These are phyloP conservation scores for Cheilosia scutellata DNA, from an alignment of 2,888 invertebrate genomes.

Conservation along the genomic window DNA sequence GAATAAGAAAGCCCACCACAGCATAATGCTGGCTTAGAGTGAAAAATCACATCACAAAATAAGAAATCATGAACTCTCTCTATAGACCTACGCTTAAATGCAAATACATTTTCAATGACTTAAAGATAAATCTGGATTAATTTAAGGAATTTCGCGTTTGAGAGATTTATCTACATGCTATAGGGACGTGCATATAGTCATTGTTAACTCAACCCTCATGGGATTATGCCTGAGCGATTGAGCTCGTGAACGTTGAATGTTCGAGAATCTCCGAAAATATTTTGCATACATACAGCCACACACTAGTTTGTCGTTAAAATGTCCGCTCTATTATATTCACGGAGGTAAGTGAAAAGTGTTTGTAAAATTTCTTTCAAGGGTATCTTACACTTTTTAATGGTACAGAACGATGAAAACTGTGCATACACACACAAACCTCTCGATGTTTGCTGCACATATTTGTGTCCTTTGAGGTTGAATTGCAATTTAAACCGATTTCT, in stretches of 20 bases:
- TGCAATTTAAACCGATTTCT: constrained; percentile 37
- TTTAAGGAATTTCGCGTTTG: constrained; percentile 10
- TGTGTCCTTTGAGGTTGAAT: constrained; percentile 16
- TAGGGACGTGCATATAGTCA: not conserved
- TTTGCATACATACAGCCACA: not conserved
- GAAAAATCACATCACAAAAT: constrained; percentile 13
- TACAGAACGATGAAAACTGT: not conserved
- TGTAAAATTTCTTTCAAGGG: not conserved
- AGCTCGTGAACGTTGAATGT: not conserved
- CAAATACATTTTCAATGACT: constrained; percentile 12
- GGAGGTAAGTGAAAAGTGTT: constrained; percentile 14
- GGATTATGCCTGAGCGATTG: constrained; percentile 33
- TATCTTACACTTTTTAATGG: not conserved
- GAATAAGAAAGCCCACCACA: not conserved
- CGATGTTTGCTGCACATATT: not conserved
- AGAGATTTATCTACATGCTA: not conserved
- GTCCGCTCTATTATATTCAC: not conserved
- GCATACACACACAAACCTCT: not conserved
- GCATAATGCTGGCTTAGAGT: constrained; percentile 12
- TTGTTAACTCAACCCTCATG: not conserved
- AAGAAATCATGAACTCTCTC: constrained; percentile 23
- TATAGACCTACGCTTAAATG: not conserved
- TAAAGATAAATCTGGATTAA: constrained; percentile 50
- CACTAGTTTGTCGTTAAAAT: constrained; percentile 16
- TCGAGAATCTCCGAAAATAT: not conserved